Evolutionary conservation across 2,888 invertebrate species (phyloP).

Genomic region (Caenorhabditis wallacei): DNA sequence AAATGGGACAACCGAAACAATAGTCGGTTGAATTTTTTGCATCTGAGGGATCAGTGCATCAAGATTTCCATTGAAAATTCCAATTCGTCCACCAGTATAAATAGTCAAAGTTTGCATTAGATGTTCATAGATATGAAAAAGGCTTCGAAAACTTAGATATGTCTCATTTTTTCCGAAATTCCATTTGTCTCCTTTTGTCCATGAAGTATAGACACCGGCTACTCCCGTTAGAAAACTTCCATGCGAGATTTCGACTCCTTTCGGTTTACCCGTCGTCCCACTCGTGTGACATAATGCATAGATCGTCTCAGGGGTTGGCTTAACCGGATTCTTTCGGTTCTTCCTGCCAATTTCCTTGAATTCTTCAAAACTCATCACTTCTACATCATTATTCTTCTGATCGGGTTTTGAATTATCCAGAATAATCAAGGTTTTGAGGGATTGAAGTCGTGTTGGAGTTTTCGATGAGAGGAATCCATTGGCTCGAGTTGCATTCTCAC

Average conservation of each 20-base stretch:
- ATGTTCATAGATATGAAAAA: constrained; percentile 97
- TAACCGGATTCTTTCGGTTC: constrained; percentile 73
- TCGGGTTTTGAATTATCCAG: constrained; percentile 75
- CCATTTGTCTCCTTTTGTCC: constrained; percentile 70
- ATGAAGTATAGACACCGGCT: constrained; percentile 75
- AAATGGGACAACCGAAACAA: constrained; percentile 95
- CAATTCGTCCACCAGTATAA: constrained; percentile 90
- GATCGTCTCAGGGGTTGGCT: constrained; percentile 83
- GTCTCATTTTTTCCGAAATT: constrained; percentile 83
- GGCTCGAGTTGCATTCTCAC: constrained; percentile 83
- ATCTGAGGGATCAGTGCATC: constrained; percentile 89
- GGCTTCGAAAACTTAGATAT: constrained; percentile 93
- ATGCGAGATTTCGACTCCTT: constrained; percentile 97
- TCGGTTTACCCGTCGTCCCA: constrained; percentile 93
- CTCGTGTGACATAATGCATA: constrained; percentile 83
- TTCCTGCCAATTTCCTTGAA: constrained; percentile 69
- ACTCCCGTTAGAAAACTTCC: constrained; percentile 90
- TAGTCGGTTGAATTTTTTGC: constrained; percentile 91
- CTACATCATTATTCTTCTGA: constrained; percentile 57
- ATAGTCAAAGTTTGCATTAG: constrained; percentile 76
- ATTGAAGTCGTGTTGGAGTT: constrained; percentile 69
- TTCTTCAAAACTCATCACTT: constrained; percentile 66
- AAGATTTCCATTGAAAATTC: constrained; percentile 95
- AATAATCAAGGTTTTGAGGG: constrained; percentile 83
- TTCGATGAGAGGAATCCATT: constrained; percentile 77